Percentiles rank a stretch among this genome's conserved stretches.
Conservation (phyloP, 1,140 invertebrate genomes). For the Triops longicaudatus region DNA sequence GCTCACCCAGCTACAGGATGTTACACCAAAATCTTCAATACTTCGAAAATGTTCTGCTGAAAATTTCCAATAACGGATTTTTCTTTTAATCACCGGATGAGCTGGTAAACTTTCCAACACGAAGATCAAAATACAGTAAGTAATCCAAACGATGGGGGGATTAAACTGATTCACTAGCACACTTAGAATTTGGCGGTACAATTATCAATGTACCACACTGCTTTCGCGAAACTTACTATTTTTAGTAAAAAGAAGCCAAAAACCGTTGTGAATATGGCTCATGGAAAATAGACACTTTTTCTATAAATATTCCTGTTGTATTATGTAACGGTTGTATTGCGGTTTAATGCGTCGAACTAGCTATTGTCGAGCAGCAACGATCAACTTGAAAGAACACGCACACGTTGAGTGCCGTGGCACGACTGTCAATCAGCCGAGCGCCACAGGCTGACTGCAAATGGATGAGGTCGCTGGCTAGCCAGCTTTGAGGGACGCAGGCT, state of each 20-base stretch:
- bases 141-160: neutral
- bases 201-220: neutral
- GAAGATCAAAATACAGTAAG: neutral
- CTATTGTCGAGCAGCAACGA: neutral
- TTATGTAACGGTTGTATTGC: neutral
- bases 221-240: neutral
- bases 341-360: conserved; percentile 6
- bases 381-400: conserved; percentile 11
- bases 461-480: conserved; percentile 10
- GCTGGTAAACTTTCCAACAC: neutral
- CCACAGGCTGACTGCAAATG: conserved; percentile 14
- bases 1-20: neutral
- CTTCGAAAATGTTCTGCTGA: neutral
- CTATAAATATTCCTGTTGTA: neutral
- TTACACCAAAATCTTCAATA: neutral
- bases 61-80: neutral
- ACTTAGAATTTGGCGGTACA: neutral
- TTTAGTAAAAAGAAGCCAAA: neutral
- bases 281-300: neutral
- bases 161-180: neutral
- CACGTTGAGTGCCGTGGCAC: conserved; percentile 13
- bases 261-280: neutral
- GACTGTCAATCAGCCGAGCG: conserved; percentile 13
- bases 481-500: conserved; percentile 13
- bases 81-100: neutral